Percentiles rank a stretch among this genome's conserved stretches.
phyloP scores from a whole-genome alignment of 2,113 vertebrate species.

The Ploceus nigricollis region DNA sequence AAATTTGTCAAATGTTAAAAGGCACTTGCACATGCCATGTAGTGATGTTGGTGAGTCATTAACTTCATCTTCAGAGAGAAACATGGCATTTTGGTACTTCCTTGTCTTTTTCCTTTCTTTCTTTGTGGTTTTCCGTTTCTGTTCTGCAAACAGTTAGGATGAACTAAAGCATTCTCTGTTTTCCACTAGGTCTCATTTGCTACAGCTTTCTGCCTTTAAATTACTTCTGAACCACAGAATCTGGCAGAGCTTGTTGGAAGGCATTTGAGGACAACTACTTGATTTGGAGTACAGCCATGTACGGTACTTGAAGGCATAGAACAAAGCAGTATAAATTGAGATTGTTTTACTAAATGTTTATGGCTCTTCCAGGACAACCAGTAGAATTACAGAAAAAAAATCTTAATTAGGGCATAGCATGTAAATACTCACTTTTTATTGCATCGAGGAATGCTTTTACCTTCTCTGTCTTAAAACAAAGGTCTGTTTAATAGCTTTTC shows the following conservation, averaged over 20 bases:
- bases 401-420: slow-evolving; percentile 54
- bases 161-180: slow-evolving; percentile 74
- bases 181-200: slow-evolving; percentile 82
- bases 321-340: slow-evolving; percentile 73
- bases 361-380: slow-evolving; percentile 65
- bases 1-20: slow-evolving; percentile 28
- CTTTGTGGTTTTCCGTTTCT: slow-evolving; percentile 60
- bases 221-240: slow-evolving; percentile 81
- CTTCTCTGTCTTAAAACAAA: slow-evolving; percentile 52
- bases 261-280: slow-evolving; percentile 83
- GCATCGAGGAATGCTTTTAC: slow-evolving; percentile 63
- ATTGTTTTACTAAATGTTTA: slow-evolving; percentile 76
- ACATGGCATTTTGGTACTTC: slow-evolving; percentile 11
- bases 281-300: slow-evolving; percentile 80
- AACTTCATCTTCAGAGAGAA: slow-evolving; percentile 4
- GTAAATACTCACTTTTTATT: slow-evolving; percentile 60
- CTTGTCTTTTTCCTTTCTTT: slow-evolving; percentile 36
- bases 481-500: slow-evolving; percentile 23
- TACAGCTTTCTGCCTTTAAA: slow-evolving; percentile 83
- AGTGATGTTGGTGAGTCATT: background rate
- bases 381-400: slow-evolving; percentile 61
- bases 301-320: slow-evolving; percentile 79
- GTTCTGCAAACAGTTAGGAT: slow-evolving; percentile 56
- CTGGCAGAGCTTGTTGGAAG: slow-evolving; percentile 77
- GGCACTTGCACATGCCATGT: background rate